A percentile compares a stretch with the other conserved stretches of the same genome.
Evolutionary conservation across 2,888 invertebrate species (phyloP).

Genomic region (Acanthacorydalis orientalis): DNA sequence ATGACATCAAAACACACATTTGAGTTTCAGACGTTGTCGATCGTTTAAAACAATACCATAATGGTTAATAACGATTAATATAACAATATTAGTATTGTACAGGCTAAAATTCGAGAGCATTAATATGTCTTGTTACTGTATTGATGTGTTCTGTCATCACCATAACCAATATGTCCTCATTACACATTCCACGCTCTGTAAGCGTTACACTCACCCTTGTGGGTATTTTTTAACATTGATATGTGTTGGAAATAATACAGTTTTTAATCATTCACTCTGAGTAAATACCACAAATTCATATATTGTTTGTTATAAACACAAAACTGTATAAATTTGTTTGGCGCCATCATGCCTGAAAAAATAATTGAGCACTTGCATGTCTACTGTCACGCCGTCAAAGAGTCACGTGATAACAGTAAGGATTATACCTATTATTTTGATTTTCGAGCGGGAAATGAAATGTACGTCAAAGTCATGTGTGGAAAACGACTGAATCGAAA

Average conservation of each 20-base stretch:
- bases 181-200: slow-evolving; percentile 23
- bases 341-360: slow-evolving; percentile 39
- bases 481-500: too few species aligned
- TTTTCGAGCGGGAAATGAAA: neutral
- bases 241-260: slow-evolving; percentile 3
- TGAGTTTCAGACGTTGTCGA: neutral
- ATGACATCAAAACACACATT: neutral
- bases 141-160: slow-evolving; percentile 21
- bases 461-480: neutral
- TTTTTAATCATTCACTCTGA: slow-evolving; percentile 6
- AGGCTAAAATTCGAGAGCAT: neutral
- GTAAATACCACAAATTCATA: slow-evolving; percentile 10
- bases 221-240: slow-evolving; percentile 6
- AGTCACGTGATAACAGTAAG: slow-evolving; percentile 32
- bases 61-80: neutral
- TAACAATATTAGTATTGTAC: neutral
- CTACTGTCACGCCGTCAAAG: slow-evolving; percentile 14
- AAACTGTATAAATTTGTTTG: slow-evolving; percentile 31
- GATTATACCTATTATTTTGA: neutral
- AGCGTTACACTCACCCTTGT: slow-evolving; percentile 10
- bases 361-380: slow-evolving; percentile 24
- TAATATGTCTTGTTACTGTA: neutral
- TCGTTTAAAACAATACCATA: neutral
- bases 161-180: slow-evolving; percentile 37
- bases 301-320: slow-evolving; percentile 22